Base-by-base conservation (phyloP, 2,113 vertebrate species). In the Barbus barbus region DNA sequence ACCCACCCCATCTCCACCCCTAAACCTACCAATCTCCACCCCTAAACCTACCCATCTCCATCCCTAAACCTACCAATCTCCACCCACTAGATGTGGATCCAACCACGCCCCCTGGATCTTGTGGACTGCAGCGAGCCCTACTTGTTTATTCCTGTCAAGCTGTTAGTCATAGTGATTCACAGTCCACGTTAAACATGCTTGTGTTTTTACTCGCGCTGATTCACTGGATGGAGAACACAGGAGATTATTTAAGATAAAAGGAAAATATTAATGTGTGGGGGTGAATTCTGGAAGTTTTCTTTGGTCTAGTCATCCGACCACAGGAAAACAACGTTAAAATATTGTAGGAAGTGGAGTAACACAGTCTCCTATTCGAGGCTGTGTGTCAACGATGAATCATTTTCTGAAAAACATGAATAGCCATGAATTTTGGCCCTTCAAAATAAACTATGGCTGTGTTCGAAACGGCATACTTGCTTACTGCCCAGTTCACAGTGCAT, bases 161-260 rank as follows among this genome's bases (percentile, higher is more conserved):
- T n/a, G 18, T 94, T 92, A 93, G 92, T 94, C 94, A 94, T 0
- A 41, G 38, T 94, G 92, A 94, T 75, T 94, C 91, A 93, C 86
- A 86, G 78, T 67, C 48, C 90, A 82, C 28, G 89, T 87, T 88
- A 80, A 78, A 89, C 78, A 46, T 74, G 85, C 36, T 2, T 81
- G 61, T 87, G 86, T 80, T 88, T 91, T 90, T 92, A 73, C 89
- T 86, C 33, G 74, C 48, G 4, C 73, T 93, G 93, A 94, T 56
- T 93, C 93, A 94, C 53, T 82, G 36, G 3, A 22, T 78, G 58
- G 73, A 89, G 81, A 86, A 87, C 82, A 82, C 86, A 9, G 56
- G 85, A 67, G 72, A 87, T 89, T 90, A 87, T 92, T 92, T 91
- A 85, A 86, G 86, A 82, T 82, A 24, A 51, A 71, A 78, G 76